phyloP scores from a whole-genome alignment of 2,797 vertebrate species.

The Onychomys torridus region DNA sequence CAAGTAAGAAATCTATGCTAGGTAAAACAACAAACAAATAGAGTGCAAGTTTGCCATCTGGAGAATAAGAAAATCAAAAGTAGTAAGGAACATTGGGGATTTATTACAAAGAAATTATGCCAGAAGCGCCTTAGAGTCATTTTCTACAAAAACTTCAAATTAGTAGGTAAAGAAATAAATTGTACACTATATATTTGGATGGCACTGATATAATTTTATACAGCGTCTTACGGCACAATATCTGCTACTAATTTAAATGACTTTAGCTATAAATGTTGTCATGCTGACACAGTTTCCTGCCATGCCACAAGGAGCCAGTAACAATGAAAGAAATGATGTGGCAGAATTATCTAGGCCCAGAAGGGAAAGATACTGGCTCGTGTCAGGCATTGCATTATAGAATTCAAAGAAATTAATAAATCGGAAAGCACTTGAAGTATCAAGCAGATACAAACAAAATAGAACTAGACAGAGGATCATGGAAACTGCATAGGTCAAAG shows the following conservation, averaged over 20 bases:
- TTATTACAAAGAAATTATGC: constrained; percentile 78
- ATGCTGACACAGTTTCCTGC: constrained; percentile 59
- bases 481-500: constrained; percentile 1
- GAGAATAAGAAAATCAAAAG: constrained; percentile 77
- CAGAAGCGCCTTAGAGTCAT: constrained; percentile 64
- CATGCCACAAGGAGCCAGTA: constrained; percentile 48
- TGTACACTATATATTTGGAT: constrained; percentile 42
- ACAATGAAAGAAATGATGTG: constrained; percentile 48
- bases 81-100: constrained; percentile 72
- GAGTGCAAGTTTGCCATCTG: constrained; percentile 74
- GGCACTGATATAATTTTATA: constrained; percentile 61
- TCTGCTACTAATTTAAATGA: constrained; percentile 75
- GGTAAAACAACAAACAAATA: constrained; percentile 71
- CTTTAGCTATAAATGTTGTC: constrained; percentile 59
- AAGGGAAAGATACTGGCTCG: constrained; percentile 38
- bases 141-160: constrained; percentile 76
- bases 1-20: constrained; percentile 69
- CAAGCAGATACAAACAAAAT: constrained; percentile 47
- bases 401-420: constrained; percentile 71
- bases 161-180: constrained; percentile 65
- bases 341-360: constrained; percentile 63
- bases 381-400: constrained; percentile 20
- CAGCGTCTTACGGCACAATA: constrained; percentile 68
- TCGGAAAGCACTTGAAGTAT: constrained; percentile 55
- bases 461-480: not conserved